Evolutionary conservation across 2,113 vertebrate species (phyloP).

Genomic region (Triplophysa dalaica): DNA sequence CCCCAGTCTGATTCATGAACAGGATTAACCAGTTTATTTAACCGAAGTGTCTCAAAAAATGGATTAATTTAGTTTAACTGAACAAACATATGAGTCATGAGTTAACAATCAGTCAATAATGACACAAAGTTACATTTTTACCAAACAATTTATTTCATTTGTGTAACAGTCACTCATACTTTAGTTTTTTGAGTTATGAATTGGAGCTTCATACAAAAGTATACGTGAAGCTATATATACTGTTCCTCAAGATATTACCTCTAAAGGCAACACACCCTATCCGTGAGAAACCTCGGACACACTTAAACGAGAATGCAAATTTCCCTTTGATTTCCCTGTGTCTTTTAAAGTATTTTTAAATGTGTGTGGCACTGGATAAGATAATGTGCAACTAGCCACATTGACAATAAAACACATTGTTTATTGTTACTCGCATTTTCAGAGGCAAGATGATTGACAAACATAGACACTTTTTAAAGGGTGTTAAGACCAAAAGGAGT

Average conservation of each 20-base stretch:
- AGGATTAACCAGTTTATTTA: too few species aligned
- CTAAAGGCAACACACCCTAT: not conserved
- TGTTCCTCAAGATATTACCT: not conserved
- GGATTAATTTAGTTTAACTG: too few species aligned
- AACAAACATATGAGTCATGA: too few species aligned
- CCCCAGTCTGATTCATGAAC: too few species aligned
- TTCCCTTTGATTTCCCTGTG: not conserved
- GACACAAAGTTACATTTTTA: too few species aligned
- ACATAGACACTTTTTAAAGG: not conserved
- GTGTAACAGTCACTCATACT: too few species aligned
- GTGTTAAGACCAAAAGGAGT: not conserved
- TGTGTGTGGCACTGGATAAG: not conserved
- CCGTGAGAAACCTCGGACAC: not conserved
- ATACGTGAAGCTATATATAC: not conserved
- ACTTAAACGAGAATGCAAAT: constrained; percentile 15
- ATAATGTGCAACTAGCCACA: not conserved
- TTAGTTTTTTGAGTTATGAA: too few species aligned
- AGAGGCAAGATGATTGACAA: not conserved
- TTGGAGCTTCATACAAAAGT: not conserved
- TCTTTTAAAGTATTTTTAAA: constrained; percentile 4
- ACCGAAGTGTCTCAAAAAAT: too few species aligned
- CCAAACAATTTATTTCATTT: too few species aligned
- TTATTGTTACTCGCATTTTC: not conserved
- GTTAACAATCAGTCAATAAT: too few species aligned
- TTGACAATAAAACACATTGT: not conserved